Evolutionary conservation across 2,888 invertebrate genomes (phyloP), one percentile per base, ranked within the genome.

Genomic region (Ypsolopha scabrella): DNA sequence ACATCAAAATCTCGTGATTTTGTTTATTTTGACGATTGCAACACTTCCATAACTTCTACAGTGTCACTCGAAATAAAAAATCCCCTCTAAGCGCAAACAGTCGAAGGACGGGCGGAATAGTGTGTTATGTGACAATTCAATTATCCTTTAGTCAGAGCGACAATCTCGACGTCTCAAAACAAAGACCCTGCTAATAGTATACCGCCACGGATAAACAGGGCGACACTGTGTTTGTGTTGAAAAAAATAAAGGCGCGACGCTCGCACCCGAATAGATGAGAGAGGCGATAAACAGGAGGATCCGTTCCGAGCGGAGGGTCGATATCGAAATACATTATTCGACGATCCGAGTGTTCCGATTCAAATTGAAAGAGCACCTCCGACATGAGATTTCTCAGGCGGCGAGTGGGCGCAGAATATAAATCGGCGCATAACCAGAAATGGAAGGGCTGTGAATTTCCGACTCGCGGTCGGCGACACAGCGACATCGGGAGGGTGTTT

Each of bases 291-390:
- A 85, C 83, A 82, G 80, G 78, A 82, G 80, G 83, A 86, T 83
- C 80, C 82, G 79, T 75, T 75, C 72, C 68, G 68, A 74, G 66
- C 75, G 72, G 78, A 79, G 82, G 85, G 83, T 83, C 85, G 82
- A 83, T 86, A 85, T 77, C 85, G 80, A 83, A 82, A 86, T 86
- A 85, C 85, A 83, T 86, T 86, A 86, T 83, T 82, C 81, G 78
- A 81, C 83, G 85, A 83, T 81, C 81, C 80, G 79, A 85, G 82
- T 82, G 85, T 85, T 85, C 83, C 85, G 85, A 83, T 86, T 86
- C 85, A 86, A 86, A 86, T 86, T 85, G 86, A 86, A 86, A 86
- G 86, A 86, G 86, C 86, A 83, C 83, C 83, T 81, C 78, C 80
- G 80, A 85, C 86, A 83, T 80, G 81, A 86, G 85, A 86, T 86